Evolutionary conservation across 1,140 invertebrate genomes (phyloP).

Genomic region (Mactra quadrangularis): DNA sequence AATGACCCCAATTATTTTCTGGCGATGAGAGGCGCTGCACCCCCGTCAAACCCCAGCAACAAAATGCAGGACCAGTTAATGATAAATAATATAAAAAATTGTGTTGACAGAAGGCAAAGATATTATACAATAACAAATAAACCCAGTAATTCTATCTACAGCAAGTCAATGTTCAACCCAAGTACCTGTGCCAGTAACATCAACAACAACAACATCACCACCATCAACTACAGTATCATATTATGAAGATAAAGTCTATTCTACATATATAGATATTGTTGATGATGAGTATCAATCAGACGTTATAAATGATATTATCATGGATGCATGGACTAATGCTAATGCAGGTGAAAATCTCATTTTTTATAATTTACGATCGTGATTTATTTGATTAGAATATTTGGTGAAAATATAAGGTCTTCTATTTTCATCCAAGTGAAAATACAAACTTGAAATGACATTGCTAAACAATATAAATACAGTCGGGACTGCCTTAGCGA

Average conservation of each 20-base stretch:
- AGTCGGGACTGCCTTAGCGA: too few relatives aligned
- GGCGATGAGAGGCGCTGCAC: too few relatives aligned
- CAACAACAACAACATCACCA: slow-evolving; percentile 27
- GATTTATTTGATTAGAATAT: background rate
- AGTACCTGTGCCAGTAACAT: background rate
- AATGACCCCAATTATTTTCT: too few relatives aligned
- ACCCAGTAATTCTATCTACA: too few relatives aligned
- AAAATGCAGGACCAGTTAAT: too few relatives aligned
- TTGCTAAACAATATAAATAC: background rate
- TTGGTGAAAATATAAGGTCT: background rate
- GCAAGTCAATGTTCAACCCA: background rate
- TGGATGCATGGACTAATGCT: slow-evolving; percentile 39
- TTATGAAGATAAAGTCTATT: slow-evolving; percentile 10
- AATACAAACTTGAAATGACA: too few relatives aligned
- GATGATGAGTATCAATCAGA: slow-evolving; percentile 21
- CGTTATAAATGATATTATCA: slow-evolving; percentile 22
- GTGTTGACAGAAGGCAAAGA: too few relatives aligned
- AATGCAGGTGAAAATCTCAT: slow-evolving; percentile 45
- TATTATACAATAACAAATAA: too few relatives aligned
- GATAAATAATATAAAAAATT: too few relatives aligned
- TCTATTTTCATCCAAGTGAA: too few relatives aligned
- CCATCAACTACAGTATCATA: slow-evolving; percentile 32
- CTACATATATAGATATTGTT: slow-evolving; percentile 35
- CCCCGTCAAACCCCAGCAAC: too few relatives aligned
- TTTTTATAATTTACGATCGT: background rate